Base-by-base conservation (phyloP, 2,888 invertebrate species). In the Orthonevra nobilis region DNA sequence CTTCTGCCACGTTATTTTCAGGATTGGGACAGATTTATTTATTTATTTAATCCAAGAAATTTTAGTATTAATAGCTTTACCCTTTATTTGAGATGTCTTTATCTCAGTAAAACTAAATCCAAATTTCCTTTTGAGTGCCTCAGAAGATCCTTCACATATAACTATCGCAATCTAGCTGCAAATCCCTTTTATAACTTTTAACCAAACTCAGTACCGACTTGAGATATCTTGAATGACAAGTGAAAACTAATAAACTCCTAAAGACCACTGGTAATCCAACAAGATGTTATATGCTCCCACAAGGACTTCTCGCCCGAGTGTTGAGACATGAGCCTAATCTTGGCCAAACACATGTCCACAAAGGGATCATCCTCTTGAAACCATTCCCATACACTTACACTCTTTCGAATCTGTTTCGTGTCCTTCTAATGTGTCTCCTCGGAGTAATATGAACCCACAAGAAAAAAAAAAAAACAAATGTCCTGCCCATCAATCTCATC, bases 391-490 rank as follows among this genome's bases (percentile, higher is more conserved):
- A 40, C 40, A 23, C 12, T n/a, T 19, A 30, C 26, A 42, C 32
- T 14, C n/a, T 1, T 0, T 3, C 15, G 28, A 63, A 52, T 56
- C 63, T 63, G 52, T 32, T 58, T 28, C n/a, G 19, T 68, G 50
- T 63, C 50, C 63, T 36, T 50, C 61, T 75, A 73, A 66, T 77
- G 64, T 70, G 58, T 66, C 70, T 77, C 77, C 23, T 72, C 58
- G 26, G 58, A 60, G 77, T 72, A 77, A 77, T 60, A 66, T 42
- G 77, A 74, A 44, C 36, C 54, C 70, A 66, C 70, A 72, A 72
- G 70, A 70, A 77, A 58, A 70, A 77, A 77, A 66, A 64, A 72
- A 72, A 77, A 70, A 77, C 64, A 70, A 77, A 77, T 77, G 77
- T 64, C 77, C 77, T 66, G 38, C 64, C 64, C 70, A 77, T 77